phyloP scores from a whole-genome alignment of 2,113 vertebrate genomes.

The Anarrhichthys ocellatus region DNA sequence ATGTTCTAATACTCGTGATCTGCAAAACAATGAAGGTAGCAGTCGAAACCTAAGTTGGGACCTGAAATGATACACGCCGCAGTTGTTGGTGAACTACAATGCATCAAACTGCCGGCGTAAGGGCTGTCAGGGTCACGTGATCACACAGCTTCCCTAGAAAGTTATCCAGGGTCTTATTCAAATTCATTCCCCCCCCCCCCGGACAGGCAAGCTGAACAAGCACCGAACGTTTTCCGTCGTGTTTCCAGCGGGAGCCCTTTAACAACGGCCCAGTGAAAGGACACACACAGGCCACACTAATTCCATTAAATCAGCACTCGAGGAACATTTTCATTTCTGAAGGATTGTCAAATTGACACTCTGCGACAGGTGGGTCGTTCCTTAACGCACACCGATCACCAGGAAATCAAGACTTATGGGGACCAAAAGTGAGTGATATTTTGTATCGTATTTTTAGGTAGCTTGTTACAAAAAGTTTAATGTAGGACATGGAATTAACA shows the following conservation, averaged over 20 bases:
- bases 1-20: too few relatives aligned
- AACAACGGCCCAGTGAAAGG: neutral
- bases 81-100: neutral
- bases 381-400: neutral
- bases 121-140: neutral
- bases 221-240: neutral
- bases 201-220: neutral
- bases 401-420: neutral
- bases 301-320: slow-evolving; percentile 73
- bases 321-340: slow-evolving; percentile 52
- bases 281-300: slow-evolving; percentile 64
- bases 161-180: neutral
- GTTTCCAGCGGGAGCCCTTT: neutral
- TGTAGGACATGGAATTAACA: neutral
- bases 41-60: neutral
- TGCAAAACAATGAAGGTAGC: neutral
- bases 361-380: neutral
- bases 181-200: neutral
- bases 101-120: neutral
- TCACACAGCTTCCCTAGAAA: neutral
- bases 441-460: neutral
- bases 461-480: neutral
- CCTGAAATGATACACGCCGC: neutral
- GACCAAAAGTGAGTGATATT: neutral
- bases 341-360: slow-evolving; percentile 8